phyloP scores from a whole-genome alignment of 2,888 invertebrate species.

The Polia nebulosa region DNA sequence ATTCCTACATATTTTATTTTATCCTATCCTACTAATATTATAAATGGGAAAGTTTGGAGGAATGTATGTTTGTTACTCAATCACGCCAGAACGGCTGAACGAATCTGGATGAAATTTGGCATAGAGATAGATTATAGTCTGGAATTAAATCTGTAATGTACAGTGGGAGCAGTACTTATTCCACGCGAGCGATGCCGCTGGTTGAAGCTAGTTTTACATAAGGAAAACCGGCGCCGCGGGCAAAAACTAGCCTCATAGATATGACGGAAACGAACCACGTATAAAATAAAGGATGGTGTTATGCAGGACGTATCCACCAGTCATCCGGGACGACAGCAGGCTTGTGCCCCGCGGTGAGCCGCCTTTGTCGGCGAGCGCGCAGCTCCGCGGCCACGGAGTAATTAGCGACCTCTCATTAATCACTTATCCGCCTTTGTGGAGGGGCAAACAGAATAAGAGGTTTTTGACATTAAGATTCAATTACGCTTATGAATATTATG shows the following conservation, averaged over 20 bases:
- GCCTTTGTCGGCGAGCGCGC: conserved; percentile 58
- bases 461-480: conserved; percentile 49
- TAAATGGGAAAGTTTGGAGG: no score
- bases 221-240: not conserved
- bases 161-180: no score
- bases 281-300: conserved; percentile 28
- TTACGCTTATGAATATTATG: conserved; percentile 18
- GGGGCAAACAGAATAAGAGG: conserved; percentile 44
- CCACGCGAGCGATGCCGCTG: no score
- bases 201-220: not conserved
- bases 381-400: conserved; percentile 60
- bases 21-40: no score
- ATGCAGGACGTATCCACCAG: conserved; percentile 37
- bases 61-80: no score
- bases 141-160: no score
- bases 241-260: conserved; percentile 2
- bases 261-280: conserved; percentile 29
- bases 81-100: no score
- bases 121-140: no score
- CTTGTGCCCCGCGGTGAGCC: conserved; percentile 43
- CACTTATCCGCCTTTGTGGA: conserved; percentile 55
- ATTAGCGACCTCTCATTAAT: conserved; percentile 69
- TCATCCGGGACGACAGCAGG: conserved; percentile 46
- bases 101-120: no score
- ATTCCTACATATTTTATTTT: not conserved